Percentiles rank a stretch among this genome's conserved stretches.
phyloP scores from a whole-genome alignment of 2,113 vertebrate species.

The Recurvirostra avosetta region DNA sequence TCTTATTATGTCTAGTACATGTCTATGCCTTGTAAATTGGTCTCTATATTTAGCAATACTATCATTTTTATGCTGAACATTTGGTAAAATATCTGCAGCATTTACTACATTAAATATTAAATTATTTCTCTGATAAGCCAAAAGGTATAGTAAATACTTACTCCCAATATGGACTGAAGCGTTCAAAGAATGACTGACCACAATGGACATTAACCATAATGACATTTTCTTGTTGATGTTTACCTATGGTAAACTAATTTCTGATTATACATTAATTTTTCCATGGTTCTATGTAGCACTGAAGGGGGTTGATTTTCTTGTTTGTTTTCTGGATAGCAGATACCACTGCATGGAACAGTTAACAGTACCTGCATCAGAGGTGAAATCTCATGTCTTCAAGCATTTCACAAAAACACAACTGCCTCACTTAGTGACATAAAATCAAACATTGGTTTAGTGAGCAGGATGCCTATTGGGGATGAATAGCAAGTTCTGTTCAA shows the following conservation, averaged over 20 bases:
- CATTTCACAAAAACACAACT: not conserved
- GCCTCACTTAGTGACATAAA: not conserved
- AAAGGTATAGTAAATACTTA: not conserved
- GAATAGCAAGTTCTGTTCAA: not conserved
- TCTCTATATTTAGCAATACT: not conserved
- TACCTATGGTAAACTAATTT: not conserved
- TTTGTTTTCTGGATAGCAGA: not conserved
- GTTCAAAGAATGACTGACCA: not conserved
- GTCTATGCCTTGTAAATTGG: not conserved
- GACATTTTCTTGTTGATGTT: not conserved
- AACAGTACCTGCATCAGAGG: not conserved
- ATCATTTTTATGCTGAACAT: not conserved
- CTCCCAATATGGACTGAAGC: not conserved
- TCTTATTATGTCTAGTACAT: not conserved
- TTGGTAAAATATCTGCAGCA: not conserved
- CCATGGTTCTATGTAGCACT: not conserved
- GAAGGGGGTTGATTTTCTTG: not conserved
- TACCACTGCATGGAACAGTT: not conserved
- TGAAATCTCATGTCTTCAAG: not conserved
- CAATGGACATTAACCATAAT: not conserved
- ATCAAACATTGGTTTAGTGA: not conserved
- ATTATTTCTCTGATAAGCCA: not conserved
- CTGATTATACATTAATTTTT: not conserved
- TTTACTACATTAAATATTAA: not conserved
- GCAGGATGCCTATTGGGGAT: not conserved